These are phyloP conservation scores for Silvanus unidentatus DNA, from an alignment of 2,888 invertebrate species.

Conservation along the genomic window DNA sequence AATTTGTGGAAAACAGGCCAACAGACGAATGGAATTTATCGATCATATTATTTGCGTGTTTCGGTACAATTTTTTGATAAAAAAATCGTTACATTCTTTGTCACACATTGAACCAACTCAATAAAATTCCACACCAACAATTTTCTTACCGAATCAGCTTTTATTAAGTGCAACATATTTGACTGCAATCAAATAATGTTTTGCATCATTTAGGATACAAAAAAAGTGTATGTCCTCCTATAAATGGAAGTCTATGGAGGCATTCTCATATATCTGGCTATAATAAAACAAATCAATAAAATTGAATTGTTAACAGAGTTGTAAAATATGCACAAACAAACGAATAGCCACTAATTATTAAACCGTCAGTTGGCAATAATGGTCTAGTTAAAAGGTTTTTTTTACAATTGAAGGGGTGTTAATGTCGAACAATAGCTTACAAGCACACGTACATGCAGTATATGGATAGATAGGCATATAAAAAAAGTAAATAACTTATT, in stretches of 20 bases:
- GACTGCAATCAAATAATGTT: no score
- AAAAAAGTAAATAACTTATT: constrained; percentile 6
- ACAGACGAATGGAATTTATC: constrained; percentile 21
- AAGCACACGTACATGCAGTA: background rate
- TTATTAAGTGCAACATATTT: no score
- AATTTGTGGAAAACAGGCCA: background rate
- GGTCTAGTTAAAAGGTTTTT: constrained; percentile 35
- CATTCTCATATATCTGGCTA: no score
- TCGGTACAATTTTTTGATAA: constrained; percentile 19
- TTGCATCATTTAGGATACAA: no score
- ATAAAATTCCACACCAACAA: constrained; percentile 18
- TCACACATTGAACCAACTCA: constrained; percentile 28
- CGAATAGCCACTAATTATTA: constrained; percentile 30
- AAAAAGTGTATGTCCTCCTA: no score
- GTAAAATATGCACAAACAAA: constrained; percentile 28
- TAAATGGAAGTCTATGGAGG: no score
- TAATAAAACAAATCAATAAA: constrained; percentile 31
- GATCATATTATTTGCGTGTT: constrained; percentile 29
- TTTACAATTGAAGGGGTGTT: constrained; percentile 32
- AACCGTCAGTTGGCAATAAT: constrained; percentile 32
- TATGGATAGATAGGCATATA: no score
- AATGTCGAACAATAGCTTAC: constrained; percentile 28
- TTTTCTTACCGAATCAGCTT: no score
- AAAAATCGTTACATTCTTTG: constrained; percentile 32
- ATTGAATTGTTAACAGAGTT: constrained; percentile 27